Base-by-base conservation (phyloP, 2,888 invertebrate genomes). In the Apodemia hepburni region DNA sequence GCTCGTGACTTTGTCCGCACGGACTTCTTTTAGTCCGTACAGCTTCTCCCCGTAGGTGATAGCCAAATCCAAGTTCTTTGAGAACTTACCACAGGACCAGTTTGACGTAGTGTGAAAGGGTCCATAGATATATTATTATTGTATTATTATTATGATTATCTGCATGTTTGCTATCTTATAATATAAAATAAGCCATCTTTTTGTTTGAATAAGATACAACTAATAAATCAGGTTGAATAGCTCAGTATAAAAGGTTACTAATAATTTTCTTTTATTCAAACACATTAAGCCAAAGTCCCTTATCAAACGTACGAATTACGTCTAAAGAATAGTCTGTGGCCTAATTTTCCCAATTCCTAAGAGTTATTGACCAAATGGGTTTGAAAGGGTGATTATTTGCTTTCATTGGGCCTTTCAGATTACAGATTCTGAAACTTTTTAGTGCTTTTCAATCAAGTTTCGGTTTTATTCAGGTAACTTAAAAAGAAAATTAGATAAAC, bases 371-470 rank as follows among this genome's bases (percentile, higher is more conserved):
- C n/a, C 45, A 45, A 45, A 45, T 45, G n/a, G 6, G n/a, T 45
- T 45, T 45, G 45, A 45, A 45, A 45, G 45, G 45, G 45, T 45
- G 45, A 45, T 45, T 45, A n/a, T 45, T 45, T 45, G 7, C 45
- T n/a, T 45, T 45, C n/a, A 45, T 45, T 45, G 15, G n/a, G n/a
- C 45, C 6, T 7, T 45, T 45, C 7, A 7, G 45, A 45, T 45
- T 42, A 42, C 4, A 42, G 5, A 15, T 5, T 45, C 45, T 45
- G 45, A n/a, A 45, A n/a, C n/a, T 45, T 45, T n/a, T 45, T 45
- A n/a, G n/a, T n/a, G 45, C 45, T 45, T 45, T n/a, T 45, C 45
- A 45, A 45, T 45, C 45, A 45, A 45, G 45, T 42, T 42, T 42
- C 5, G 11, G 12, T 42, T 15, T n/a, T 42, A 15, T 42, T 15